Base-by-base conservation (phyloP, 1,140 invertebrate species). In the Parapsyche elsis region DNA sequence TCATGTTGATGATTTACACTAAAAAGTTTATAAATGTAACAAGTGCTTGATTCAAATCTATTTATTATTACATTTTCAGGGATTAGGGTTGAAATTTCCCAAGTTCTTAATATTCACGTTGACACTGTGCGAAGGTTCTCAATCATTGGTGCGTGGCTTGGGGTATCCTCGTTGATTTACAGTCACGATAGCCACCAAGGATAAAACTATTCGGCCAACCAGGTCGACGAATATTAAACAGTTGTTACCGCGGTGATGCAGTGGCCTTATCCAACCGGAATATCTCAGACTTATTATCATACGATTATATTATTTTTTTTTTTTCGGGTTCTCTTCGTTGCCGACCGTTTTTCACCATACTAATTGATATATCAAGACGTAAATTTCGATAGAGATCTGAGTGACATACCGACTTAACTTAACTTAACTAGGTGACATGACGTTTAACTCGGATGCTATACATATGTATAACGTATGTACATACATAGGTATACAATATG, bases 331-430 rank as follows among this genome's bases (percentile, higher is more conserved):
- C 16, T 16, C 12, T 14, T 57, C 53, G 5, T 19, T 16, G 16
- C 21, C 21, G 57, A 61, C 16, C 16, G 16, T 21, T 9, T 9
- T 21, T 2, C 57, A 61, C 7, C 14, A 21, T 21, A 21, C 57
- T 61, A 61, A 61, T 61, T 61, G 57, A 61, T 61, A 9, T 61
- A 61, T 61, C 57, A 61, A 61, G 57, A 61, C 57, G 57, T 61
- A 61, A 61, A 61, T 61, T 61, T 61, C 16, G 57, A 61, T 61
- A 61, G 21, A 1, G n/a, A 61, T 61, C 57, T 61, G 9, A 7
- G 7, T 7, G 30, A 38, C 30, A 38, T 38, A 38, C 30, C 30
- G 30, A 7, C 30, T 38, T 38, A n/a, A n/a, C n/a, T n/a, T n/a
- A n/a, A n/a, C n/a, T n/a, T n/a, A n/a, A n/a, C n/a, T n/a, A n/a